Evolutionary conservation across 2,113 vertebrate species (phyloP), one percentile per base, ranked within the genome.

Genomic region (Eidolon helvum): DNA sequence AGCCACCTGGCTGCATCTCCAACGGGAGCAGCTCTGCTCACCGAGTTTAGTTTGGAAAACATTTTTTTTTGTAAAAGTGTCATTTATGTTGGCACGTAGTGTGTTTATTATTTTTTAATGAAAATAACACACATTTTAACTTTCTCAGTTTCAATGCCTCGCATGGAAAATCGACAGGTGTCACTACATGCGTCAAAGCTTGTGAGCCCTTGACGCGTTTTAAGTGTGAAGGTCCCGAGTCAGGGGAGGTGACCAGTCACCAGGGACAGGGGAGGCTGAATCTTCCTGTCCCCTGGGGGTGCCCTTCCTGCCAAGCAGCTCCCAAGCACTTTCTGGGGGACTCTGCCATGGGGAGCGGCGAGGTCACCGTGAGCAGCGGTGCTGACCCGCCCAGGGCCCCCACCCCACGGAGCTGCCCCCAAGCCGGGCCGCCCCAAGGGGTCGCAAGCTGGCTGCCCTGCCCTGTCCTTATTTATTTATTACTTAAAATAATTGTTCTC

Each of bases 101-200:
- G 9, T 19, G 18, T 14, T 71, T 21, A 15, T 12, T 3, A 11
- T 43, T 35, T 69, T 74, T 66, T 35, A 57, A 4, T n/a, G 50
- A 55, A 40, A 79, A 7, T 16, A 16, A 24, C 40, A 28, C 21
- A 57, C 26, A 50, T 18, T 68, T 4, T 15, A 16, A 1, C 16
- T n/a, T 66, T 40, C 45, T 57, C 30, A 19, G 45, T 38, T 63
- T 66, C 3, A 10, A 10, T 4, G 40, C 22, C 57, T 45, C 22
- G 2, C n/a, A 1, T 8, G 55, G 35, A 1, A 0, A 3, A 16
- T 4, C 2, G 30, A 24, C 5, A 33, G n/a, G 1, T 4, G 1
- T 10, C 30, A 18, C 26, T 28, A 26, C 38, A 7, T 11, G 10
- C 14, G 4, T 9, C 4, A 12, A 2, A 28, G 79, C 12, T 15